Percentiles rank a stretch among this genome's conserved stretches.
Evolutionary conservation across 2,113 vertebrate species (phyloP).

Genomic region (Eptesicus fuscus): DNA sequence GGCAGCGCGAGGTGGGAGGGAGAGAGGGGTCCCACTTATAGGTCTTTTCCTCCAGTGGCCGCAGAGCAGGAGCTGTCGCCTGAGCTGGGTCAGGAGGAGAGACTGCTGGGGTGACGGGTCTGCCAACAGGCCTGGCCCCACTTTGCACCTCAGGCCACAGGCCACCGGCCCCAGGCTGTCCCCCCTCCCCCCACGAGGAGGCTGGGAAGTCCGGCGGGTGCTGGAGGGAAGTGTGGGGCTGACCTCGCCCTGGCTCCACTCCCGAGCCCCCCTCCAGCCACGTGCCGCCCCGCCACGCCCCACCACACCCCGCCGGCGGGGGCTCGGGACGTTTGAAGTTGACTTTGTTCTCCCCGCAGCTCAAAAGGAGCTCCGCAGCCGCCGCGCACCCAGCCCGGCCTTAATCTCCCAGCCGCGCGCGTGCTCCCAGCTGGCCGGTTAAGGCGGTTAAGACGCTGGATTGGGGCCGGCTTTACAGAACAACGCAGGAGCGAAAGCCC

Average conservation of each 20-base stretch:
- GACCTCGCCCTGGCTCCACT: background rate
- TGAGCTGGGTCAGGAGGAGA: fast-evolving
- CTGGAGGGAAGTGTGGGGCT: background rate
- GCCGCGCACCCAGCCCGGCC: conserved; percentile 80
- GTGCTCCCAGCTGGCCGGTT: conserved; percentile 83
- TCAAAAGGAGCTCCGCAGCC: conserved; percentile 82
- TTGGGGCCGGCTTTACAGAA: conserved; percentile 86
- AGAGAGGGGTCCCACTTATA: background rate
- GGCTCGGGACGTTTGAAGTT: conserved; percentile 82
- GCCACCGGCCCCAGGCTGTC: too few species aligned
- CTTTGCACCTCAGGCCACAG: background rate
- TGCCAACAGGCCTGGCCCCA: conserved; percentile 42
- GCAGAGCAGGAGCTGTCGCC: background rate
- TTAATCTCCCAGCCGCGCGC: conserved; percentile 82
- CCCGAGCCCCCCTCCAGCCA: background rate
- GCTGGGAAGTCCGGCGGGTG: background rate
- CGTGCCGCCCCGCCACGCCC: background rate
- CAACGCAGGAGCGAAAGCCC: conserved; percentile 83
- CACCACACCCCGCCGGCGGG: conserved; percentile 58
- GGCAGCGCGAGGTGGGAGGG: background rate
- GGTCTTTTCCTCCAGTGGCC: background rate
- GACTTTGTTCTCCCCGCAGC: conserved; percentile 83
- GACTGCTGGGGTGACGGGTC: background rate
- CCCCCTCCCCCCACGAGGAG: background rate
- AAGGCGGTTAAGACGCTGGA: conserved; percentile 84